Conservation (phyloP, 1,140 invertebrate species). For the Hypsibius dujardini region DNA sequence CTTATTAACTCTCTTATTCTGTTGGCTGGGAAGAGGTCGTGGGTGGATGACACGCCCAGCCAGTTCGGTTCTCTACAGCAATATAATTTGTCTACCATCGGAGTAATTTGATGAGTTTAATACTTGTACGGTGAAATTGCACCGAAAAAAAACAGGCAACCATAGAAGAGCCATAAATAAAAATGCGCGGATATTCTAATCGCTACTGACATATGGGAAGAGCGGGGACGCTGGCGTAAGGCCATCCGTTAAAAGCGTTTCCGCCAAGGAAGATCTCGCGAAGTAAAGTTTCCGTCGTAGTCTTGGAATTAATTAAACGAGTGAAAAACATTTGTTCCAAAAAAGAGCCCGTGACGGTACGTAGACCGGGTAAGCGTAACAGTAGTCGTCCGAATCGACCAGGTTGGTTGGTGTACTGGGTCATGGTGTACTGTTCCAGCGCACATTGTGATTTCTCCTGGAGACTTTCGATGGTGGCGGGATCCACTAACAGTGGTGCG, state of each 20-base stretch:
- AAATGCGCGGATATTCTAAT: too few relatives aligned
- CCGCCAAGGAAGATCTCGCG: neutral
- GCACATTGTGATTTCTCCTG: conserved; percentile 94
- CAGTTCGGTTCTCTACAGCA: too few relatives aligned
- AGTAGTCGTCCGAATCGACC: conserved; percentile 77
- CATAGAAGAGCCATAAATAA: too few relatives aligned
- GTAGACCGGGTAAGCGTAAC: conserved; percentile 70
- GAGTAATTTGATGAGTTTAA: too few relatives aligned
- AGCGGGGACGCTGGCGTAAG: neutral
- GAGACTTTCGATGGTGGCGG: conserved; percentile 76
- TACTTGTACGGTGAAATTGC: too few relatives aligned
- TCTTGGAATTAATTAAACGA: neutral
- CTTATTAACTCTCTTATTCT: too few relatives aligned
- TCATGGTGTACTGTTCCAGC: conserved; percentile 82
- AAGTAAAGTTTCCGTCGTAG: neutral
- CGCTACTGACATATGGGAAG: neutral
- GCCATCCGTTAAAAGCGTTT: neutral
- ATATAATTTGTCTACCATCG: too few relatives aligned
- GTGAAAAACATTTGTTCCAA: neutral
- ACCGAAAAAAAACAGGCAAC: too few relatives aligned
- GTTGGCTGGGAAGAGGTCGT: too few relatives aligned
- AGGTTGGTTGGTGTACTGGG: conserved; percentile 85
- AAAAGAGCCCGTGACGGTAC: conserved; percentile 51
- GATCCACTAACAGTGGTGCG: conserved; percentile 79
- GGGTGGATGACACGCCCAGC: too few relatives aligned